A percentile compares a stretch with the other conserved stretches of the same genome.
phyloP scores from a whole-genome alignment of 2,113 vertebrate genomes.

The Proterorhinus semilunaris region DNA sequence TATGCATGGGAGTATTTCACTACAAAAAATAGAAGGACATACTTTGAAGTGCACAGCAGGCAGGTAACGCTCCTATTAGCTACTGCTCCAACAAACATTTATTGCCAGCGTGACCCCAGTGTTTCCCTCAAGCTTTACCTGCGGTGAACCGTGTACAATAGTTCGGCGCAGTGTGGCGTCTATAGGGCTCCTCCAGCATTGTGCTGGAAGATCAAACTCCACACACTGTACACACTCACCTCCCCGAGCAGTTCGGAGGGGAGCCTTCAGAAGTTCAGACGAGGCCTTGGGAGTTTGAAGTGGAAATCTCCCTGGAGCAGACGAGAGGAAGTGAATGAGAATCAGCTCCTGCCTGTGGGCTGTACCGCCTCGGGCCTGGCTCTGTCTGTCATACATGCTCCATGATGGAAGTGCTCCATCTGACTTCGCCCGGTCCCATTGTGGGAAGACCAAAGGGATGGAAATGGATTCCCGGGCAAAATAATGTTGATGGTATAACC shows the following conservation, averaged over 20 bases:
- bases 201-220: constrained; percentile 18
- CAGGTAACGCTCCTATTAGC: too few relatives aligned
- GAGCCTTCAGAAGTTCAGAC: constrained; percentile 47
- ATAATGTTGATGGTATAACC: constrained; percentile 31
- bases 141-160: neutral
- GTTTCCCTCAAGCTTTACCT: constrained; percentile 22
- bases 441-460: constrained; percentile 18
- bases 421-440: constrained; percentile 34
- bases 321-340: constrained; percentile 54
- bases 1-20: too few relatives aligned
- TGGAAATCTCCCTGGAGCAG: constrained; percentile 54
- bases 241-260: constrained; percentile 23
- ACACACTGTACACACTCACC: constrained; percentile 16
- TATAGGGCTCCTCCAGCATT: constrained; percentile 1
- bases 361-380: constrained; percentile 53
- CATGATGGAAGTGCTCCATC: constrained; percentile 50
- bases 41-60: too few relatives aligned
- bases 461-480: constrained; percentile 15
- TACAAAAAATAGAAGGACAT: too few relatives aligned
- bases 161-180: constrained; percentile 3
- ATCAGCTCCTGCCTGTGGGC: constrained; percentile 52
- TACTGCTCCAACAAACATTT: neutral
- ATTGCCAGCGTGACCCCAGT: neutral
- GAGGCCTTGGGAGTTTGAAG: constrained; percentile 34
- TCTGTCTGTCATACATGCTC: constrained; percentile 54